Percentiles rank a stretch among this genome's conserved stretches.
Conservation (phyloP, 2,797 vertebrate species). For the Streptopelia turtur region DNA sequence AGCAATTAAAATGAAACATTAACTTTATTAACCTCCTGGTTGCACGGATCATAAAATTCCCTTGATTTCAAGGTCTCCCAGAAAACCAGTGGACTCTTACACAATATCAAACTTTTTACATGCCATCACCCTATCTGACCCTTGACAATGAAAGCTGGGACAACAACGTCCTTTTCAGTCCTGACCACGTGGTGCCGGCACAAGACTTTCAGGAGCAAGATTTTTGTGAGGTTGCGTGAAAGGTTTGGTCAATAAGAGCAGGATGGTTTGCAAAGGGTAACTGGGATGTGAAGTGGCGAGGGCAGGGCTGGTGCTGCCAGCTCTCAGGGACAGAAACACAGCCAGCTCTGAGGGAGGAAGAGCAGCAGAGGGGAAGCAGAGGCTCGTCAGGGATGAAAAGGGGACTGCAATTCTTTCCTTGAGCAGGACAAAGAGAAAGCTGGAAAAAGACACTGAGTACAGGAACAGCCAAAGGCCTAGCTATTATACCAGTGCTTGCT, state of each 20-base stretch:
- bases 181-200: accelerated
- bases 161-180: background rate
- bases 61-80: background rate
- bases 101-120: background rate
- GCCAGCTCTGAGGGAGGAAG: background rate
- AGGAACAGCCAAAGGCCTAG: background rate
- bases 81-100: background rate
- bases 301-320: background rate
- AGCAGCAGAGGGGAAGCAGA: background rate
- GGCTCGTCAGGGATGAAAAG: background rate
- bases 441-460: background rate
- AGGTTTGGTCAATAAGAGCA: background rate
- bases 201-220: accelerated
- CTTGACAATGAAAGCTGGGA: background rate
- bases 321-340: background rate
- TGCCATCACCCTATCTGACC: background rate
- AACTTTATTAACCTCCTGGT: background rate
- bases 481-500: background rate
- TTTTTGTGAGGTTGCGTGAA: background rate
- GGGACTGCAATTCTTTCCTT: background rate
- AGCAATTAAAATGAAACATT: background rate
- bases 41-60: background rate
- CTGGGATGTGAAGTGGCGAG: accelerated
- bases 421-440: background rate
- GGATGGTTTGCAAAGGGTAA: background rate